Evolutionary conservation across 2,113 vertebrate species (phyloP).

Genomic region (Micromys minutus): DNA sequence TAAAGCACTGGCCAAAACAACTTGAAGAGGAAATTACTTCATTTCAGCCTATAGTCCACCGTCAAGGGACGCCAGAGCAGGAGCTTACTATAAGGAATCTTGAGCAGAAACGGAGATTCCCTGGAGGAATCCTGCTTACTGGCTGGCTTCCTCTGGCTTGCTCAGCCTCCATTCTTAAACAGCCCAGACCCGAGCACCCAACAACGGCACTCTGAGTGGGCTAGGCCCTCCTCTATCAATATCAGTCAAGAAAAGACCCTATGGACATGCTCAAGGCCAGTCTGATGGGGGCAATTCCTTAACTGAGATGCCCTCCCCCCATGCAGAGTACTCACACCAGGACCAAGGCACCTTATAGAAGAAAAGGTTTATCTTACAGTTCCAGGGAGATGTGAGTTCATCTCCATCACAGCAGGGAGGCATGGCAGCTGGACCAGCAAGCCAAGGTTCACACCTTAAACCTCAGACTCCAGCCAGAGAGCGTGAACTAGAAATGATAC

Average conservation of each 20-base stretch:
- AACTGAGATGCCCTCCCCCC: no score
- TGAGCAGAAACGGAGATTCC: neutral
- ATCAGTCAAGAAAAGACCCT: neutral
- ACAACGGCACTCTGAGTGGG: neutral
- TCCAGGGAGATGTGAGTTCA: neutral
- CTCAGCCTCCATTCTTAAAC: neutral
- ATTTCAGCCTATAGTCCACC: neutral
- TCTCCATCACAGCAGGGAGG: neutral
- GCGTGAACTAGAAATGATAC: neutral
- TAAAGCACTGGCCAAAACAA: neutral
- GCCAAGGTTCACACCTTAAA: neutral
- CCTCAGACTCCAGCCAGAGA: neutral
- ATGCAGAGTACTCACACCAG: no score
- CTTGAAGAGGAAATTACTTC: neutral
- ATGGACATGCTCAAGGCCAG: neutral
- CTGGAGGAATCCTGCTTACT: neutral
- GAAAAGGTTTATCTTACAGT: neutral
- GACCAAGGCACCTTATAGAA: neutral
- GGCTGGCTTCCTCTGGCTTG: neutral
- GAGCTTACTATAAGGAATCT: neutral
- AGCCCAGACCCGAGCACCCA: neutral
- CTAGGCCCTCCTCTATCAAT: neutral
- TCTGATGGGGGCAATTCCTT: neutral
- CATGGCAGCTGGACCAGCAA: neutral
- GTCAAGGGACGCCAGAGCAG: neutral